Percentiles rank a stretch among this genome's conserved stretches.
phyloP scores from a whole-genome alignment of 2,113 vertebrate species.

The Gambusia affinis region DNA sequence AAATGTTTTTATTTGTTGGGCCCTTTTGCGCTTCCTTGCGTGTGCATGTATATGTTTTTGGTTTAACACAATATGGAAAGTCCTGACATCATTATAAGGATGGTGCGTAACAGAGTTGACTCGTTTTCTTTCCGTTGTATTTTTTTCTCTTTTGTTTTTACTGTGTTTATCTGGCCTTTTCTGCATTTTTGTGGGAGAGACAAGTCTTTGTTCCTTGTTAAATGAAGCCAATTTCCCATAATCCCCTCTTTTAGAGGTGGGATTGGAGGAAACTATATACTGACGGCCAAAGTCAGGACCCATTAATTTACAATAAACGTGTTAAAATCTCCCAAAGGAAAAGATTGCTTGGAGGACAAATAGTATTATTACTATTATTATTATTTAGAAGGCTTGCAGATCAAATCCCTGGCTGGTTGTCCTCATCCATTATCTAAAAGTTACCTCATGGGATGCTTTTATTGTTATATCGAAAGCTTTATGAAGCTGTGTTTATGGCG shows the following conservation, averaged over 20 bases:
- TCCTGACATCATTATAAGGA: conserved; percentile 27
- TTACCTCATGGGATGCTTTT: not conserved
- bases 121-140: conserved; percentile 6
- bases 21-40: not conserved
- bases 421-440: conserved; percentile 5
- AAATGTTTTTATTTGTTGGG: conserved; percentile 18
- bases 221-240: conserved; percentile 66
- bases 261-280: conserved; percentile 46
- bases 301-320: conserved; percentile 53
- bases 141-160: not conserved
- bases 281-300: conserved; percentile 55
- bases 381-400: conserved; percentile 31
- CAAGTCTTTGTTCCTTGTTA: conserved; percentile 54
- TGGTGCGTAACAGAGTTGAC: conserved; percentile 24
- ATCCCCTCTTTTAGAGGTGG: conserved; percentile 64
- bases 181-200: not conserved
- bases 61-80: conserved; percentile 13
- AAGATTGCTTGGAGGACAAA: conserved; percentile 50
- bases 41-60: conserved; percentile 9
- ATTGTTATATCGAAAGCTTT: not conserved
- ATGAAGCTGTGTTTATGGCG: not conserved
- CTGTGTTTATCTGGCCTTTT: not conserved
- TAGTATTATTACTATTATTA: conserved; percentile 22
- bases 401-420: conserved; percentile 23
- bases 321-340: conserved; percentile 46